Base-by-base conservation (phyloP, 2,113 vertebrate species). In the Ranitomeya variabilis region DNA sequence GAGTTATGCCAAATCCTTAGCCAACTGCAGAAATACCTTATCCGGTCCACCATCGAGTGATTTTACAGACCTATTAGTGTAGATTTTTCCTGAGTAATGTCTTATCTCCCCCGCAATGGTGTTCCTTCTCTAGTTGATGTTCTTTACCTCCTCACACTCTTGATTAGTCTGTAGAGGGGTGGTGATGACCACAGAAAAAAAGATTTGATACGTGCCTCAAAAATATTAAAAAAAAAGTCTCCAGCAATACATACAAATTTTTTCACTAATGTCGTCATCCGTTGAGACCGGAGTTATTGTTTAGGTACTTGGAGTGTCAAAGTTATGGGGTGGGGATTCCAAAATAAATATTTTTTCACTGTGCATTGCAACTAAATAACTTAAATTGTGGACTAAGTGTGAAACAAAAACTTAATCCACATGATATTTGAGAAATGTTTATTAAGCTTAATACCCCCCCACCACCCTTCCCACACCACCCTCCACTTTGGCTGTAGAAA, bases 361-460 rank as follows among this genome's bases (percentile, higher is more conserved):
- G 13, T 23, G 45, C 7, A 16, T 74, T 45, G 26, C 18, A 21
- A 74, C 37, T 74, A 45, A 57, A 80, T 55, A 60, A 31, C 37
- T n/a, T 6, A 52, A 54, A 55, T 79, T 21, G n/a, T 15, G 15
- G 4, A 54, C 14, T n/a, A 74, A 52, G 67, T 85, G 52, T 67
- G n/a, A 85, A 64, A 18, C 8, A 10, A 78, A 52, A 86, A 86
- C 60, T 52, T n/a, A 86, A 78, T 78, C 73, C 73, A 77, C 5
- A 51, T 57, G 52, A 74, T 77, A 26, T n/a, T 51, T 21, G 62
- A 57, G 71, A 74, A 77, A 21, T 12, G 15, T 60, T 12, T 74
- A 3, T 6, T 12, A 11, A 14, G 12, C 23, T 23, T 31, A 64
- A 52, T 37, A n/a, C 5, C 37, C 57, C 73, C 51, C 31, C 83